A percentile compares a stretch with the other conserved stretches of the same genome.
These are phyloP conservation scores for Pungitius pungitius DNA, from an alignment of 2,113 vertebrate genomes.

Conservation along the genomic window DNA sequence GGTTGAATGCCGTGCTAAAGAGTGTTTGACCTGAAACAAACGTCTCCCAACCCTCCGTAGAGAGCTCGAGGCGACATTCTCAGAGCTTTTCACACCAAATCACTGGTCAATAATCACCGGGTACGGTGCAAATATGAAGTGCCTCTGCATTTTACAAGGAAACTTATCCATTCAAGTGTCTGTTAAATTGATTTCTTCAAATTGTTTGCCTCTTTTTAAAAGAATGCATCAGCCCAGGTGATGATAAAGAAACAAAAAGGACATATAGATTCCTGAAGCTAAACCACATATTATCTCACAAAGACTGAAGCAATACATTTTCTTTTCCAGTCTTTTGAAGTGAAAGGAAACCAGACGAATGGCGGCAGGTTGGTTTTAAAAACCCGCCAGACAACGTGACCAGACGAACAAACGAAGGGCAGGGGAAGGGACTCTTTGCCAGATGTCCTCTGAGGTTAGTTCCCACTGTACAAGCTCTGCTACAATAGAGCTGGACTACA, in stretches of 20 bases:
- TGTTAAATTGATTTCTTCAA: neutral
- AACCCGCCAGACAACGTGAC: neutral
- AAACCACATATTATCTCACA: neutral
- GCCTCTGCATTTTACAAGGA: neutral
- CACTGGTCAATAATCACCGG: constrained; percentile 26
- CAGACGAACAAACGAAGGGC: neutral
- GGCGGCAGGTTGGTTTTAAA: constrained; percentile 3
- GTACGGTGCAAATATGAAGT: constrained; percentile 20
- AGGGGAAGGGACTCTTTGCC: neutral
- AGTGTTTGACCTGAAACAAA: constrained; percentile 58
- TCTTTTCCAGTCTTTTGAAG: too few relatives aligned
- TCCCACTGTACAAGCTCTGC: constrained; percentile 5
- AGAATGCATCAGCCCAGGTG: neutral
- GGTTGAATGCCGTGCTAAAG: constrained; percentile 58
- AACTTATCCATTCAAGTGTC: neutral
- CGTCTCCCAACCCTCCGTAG: constrained; percentile 31
- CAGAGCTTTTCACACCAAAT: constrained; percentile 38
- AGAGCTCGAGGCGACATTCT: constrained; percentile 38
- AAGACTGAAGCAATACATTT: constrained; percentile 5
- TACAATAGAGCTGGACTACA: constrained; percentile 15
- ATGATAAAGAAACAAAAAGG: neutral
- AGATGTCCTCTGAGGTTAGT: constrained; percentile 6
- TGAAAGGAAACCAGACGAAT: constrained; percentile 8
- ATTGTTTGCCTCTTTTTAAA: neutral
- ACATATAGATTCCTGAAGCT: neutral